These are phyloP conservation scores for Cinclus cinclus DNA, from an alignment of 2,113 vertebrate genomes.

Conservation along the genomic window DNA sequence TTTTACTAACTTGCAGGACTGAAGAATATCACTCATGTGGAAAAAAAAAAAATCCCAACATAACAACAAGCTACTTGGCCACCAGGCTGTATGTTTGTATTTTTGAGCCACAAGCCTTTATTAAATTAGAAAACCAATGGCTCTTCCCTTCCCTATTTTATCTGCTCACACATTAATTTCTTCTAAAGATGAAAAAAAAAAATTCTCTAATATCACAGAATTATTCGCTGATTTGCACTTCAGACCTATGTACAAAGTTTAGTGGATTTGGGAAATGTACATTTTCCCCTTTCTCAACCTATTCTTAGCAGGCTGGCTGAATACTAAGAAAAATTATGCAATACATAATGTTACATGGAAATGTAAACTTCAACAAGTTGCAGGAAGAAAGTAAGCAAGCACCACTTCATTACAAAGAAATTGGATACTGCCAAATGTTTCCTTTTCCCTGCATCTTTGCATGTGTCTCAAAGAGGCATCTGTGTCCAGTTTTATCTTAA, in stretches of 20 bases:
- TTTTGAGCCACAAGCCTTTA: background rate
- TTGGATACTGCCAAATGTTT: background rate
- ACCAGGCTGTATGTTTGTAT: background rate
- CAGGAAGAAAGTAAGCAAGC: background rate
- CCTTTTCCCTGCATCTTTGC: background rate
- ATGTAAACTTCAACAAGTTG: background rate
- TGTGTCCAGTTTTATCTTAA: background rate
- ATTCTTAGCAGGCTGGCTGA: background rate
- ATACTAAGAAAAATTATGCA: background rate
- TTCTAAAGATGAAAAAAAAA: background rate
- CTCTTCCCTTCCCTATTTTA: background rate
- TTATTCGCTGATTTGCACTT: background rate
- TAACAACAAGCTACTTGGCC: constrained; percentile 15
- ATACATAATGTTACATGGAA: background rate
- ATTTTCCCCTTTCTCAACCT: background rate
- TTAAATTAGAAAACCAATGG: background rate
- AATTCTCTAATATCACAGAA: background rate
- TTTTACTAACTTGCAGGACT: constrained; percentile 79
- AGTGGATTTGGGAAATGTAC: background rate
- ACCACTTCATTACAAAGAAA: background rate
- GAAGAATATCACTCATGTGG: constrained; percentile 56
- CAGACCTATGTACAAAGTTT: background rate
- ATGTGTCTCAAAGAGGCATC: background rate
- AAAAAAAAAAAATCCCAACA: background rate
- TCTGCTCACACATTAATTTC: background rate